Percentiles rank a stretch among this genome's conserved stretches.
phyloP scores from a whole-genome alignment of 1,140 invertebrate genomes.

The Wasmannia auropunctata region DNA sequence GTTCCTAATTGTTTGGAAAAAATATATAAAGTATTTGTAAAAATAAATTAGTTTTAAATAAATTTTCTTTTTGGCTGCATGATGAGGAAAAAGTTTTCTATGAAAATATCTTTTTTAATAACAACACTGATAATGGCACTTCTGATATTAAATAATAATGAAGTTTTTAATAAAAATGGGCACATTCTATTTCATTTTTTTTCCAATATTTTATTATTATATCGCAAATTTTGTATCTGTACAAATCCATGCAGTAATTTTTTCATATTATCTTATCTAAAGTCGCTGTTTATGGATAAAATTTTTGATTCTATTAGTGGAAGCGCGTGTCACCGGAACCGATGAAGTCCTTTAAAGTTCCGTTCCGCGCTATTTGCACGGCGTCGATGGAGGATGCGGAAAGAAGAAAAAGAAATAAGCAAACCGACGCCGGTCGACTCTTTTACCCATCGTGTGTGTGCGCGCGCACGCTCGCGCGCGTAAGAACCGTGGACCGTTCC shows the following conservation, averaged over 20 bases:
- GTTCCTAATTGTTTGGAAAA: not conserved
- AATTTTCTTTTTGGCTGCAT: not conserved
- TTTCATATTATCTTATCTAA: not conserved
- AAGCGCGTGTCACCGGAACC: not conserved
- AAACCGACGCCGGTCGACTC: constrained; percentile 61
- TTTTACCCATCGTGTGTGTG: constrained; percentile 46
- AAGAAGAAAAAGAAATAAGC: not conserved
- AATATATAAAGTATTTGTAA: not conserved
- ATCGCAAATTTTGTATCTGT: not conserved
- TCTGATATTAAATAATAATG: not conserved
- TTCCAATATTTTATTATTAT: not conserved
- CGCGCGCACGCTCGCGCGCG: constrained; percentile 43
- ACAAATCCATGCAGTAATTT: not conserved
- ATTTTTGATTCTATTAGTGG: not conserved
- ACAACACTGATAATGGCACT: not conserved
- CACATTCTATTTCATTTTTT: not conserved
- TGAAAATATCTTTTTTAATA: not conserved
- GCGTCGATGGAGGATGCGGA: constrained; percentile 4
- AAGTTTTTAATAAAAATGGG: not conserved
- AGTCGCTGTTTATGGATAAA: not conserved
- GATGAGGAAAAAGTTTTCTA: not conserved
- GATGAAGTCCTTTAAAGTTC: not conserved
- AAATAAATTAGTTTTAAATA: not conserved
- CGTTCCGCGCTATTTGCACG: constrained; percentile 16
- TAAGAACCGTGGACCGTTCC: constrained; percentile 60